Evolutionary conservation across 2,113 vertebrate species (phyloP).

Genomic region (Setophaga coronata): DNA sequence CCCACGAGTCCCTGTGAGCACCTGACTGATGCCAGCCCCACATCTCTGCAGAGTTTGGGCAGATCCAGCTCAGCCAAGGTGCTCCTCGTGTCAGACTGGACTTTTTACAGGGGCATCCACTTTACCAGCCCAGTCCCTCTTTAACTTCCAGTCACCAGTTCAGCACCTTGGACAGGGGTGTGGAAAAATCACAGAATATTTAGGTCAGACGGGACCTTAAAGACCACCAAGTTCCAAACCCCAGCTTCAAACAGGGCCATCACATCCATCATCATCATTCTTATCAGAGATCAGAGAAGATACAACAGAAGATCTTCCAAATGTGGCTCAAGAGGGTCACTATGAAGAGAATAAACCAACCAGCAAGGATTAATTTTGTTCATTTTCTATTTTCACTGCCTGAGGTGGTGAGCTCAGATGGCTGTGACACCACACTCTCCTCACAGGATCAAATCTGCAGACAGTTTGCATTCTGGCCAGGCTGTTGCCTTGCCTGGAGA

Average conservation of each 20-base stretch:
- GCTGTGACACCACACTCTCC: not conserved
- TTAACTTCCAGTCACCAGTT: not conserved
- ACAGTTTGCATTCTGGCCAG: not conserved
- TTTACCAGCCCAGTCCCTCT: not conserved
- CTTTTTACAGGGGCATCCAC: fast-evolving
- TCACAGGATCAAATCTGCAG: not conserved
- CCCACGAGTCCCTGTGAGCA: not conserved
- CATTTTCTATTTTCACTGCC: not conserved
- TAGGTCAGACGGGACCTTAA: not conserved
- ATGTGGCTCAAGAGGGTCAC: not conserved
- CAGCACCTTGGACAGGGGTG: not conserved
- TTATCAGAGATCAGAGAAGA: not conserved
- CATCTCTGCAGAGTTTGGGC: fast-evolving
- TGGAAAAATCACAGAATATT: not conserved
- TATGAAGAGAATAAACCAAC: not conserved
- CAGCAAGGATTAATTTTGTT: not conserved
- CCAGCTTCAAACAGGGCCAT: not conserved
- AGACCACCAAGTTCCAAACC: not conserved
- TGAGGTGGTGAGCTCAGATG: not conserved
- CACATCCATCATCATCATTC: not conserved
- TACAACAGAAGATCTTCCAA: not conserved
- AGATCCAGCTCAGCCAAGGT: not conserved
- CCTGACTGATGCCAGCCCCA: fast-evolving
- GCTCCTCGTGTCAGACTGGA: not conserved
- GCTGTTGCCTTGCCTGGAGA: not conserved